These are phyloP conservation scores for Synchiropus splendidus DNA, from an alignment of 2,113 vertebrate species.

Conservation along the genomic window DNA sequence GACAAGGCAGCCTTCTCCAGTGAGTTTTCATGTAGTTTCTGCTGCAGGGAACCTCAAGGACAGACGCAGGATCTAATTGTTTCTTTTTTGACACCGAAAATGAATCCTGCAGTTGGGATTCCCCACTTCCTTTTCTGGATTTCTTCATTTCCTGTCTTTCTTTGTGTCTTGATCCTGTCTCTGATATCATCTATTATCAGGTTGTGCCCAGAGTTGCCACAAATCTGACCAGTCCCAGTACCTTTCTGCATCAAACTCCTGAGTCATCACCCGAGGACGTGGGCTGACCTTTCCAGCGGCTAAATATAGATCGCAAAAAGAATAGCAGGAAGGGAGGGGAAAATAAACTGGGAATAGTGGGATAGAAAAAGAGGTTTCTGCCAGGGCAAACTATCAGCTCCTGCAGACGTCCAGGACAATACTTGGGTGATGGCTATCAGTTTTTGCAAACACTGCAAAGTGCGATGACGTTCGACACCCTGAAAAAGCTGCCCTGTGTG, in stretches of 20 bases:
- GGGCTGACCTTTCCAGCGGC: conserved; percentile 45
- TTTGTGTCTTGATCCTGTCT: conserved; percentile 26
- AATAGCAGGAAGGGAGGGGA: conserved; percentile 70
- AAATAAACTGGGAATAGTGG: conserved; percentile 39
- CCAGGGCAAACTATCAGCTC: conserved; percentile 14
- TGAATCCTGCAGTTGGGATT: conserved; percentile 18
- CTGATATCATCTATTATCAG: conserved; percentile 28
- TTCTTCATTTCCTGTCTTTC: conserved; percentile 47
- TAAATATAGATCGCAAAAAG: conserved; percentile 64
- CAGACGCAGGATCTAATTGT: no score
- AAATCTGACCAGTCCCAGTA: neutral
- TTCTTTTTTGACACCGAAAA: no score
- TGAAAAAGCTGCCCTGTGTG: conserved; percentile 24
- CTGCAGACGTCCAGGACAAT: conserved; percentile 42
- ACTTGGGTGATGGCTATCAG: conserved; percentile 39
- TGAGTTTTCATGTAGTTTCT: no score
- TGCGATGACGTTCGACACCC: conserved; percentile 35
- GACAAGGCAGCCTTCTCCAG: no score
- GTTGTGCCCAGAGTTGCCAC: no score
- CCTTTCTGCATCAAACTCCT: conserved; percentile 23
- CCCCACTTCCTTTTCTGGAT: conserved; percentile 35
- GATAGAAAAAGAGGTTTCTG: conserved; percentile 20
- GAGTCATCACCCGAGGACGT: conserved; percentile 36
- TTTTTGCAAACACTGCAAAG: conserved; percentile 22
- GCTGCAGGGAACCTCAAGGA: no score